Percentiles rank a stretch among this genome's conserved stretches.
phyloP scores from a whole-genome alignment of 2,113 vertebrate species.

The Odobenus rosmarus region DNA sequence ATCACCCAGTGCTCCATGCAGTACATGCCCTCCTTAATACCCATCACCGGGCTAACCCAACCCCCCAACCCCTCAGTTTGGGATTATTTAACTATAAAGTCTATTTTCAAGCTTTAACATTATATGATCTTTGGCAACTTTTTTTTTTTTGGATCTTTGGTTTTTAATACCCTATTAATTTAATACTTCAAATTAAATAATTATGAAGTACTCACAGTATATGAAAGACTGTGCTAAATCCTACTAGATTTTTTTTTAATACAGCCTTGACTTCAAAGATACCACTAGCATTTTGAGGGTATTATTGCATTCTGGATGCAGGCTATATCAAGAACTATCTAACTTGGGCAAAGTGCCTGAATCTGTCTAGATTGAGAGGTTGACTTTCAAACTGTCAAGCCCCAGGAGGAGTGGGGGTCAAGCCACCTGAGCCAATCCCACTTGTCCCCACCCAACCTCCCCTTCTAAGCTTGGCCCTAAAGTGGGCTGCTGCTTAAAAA shows the following conservation, averaged over 20 bases:
- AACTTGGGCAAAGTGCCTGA: not conserved
- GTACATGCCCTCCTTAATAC: too few relatives aligned
- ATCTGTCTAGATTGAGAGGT: not conserved
- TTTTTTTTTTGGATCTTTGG: not conserved
- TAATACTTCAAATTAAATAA: not conserved
- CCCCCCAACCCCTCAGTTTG: not conserved
- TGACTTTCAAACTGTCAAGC: not conserved
- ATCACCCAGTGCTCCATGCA: too few relatives aligned
- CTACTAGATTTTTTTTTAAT: not conserved
- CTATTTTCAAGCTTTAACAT: not conserved
- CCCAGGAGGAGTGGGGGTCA: not conserved
- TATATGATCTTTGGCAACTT: not conserved
- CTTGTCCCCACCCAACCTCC: not conserved
- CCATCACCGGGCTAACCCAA: too few relatives aligned
- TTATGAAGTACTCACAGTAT: not conserved
- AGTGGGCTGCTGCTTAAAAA: not conserved
- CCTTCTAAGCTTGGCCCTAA: not conserved
- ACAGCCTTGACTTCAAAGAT: not conserved
- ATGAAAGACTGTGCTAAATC: not conserved
- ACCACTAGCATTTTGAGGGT: not conserved
- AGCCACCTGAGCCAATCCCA: not conserved
- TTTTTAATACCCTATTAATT: not conserved
- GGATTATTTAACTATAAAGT: not conserved
- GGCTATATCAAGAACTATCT: not conserved
- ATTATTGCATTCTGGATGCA: not conserved